Conservation (phyloP, 92 coral and sea anemone genomes). For the Palythoa heliodiscus region DNA sequence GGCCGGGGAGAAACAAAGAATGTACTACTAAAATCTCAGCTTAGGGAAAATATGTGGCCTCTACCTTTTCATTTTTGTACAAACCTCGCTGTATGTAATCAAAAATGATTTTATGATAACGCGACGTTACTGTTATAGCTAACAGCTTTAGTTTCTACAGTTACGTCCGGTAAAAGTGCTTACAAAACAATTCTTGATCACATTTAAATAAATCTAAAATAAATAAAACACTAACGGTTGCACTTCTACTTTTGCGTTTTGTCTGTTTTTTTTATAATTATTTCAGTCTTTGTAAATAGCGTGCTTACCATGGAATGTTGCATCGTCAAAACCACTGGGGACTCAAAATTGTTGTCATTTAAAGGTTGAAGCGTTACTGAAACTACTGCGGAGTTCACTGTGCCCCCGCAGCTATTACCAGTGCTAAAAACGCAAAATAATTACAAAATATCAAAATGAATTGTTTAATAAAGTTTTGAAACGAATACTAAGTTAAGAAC, state of each 20-base stretch:
- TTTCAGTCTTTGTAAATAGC: background rate
- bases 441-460: too few relatives aligned
- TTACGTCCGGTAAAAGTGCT: background rate
- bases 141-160: too few relatives aligned
- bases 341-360: conserved; percentile 54
- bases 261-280: background rate
- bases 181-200: background rate
- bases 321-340: conserved; percentile 73
- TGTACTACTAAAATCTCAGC: too few relatives aligned
- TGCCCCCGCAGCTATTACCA: background rate
- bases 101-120: too few relatives aligned
- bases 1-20: too few relatives aligned
- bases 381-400: conserved; percentile 78
- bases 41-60: too few relatives aligned
- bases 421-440: background rate
- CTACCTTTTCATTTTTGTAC: too few relatives aligned
- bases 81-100: too few relatives aligned
- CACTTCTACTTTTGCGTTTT: background rate
- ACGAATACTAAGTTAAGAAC: too few relatives aligned
- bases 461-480: background rate
- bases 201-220: background rate
- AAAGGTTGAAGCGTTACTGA: conserved; percentile 83
- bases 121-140: too few relatives aligned
- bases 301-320: conserved; percentile 62
- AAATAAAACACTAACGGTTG: too few relatives aligned